phyloP scores from a whole-genome alignment of 2,797 vertebrate species.

The Darevskia nairensis region DNA sequence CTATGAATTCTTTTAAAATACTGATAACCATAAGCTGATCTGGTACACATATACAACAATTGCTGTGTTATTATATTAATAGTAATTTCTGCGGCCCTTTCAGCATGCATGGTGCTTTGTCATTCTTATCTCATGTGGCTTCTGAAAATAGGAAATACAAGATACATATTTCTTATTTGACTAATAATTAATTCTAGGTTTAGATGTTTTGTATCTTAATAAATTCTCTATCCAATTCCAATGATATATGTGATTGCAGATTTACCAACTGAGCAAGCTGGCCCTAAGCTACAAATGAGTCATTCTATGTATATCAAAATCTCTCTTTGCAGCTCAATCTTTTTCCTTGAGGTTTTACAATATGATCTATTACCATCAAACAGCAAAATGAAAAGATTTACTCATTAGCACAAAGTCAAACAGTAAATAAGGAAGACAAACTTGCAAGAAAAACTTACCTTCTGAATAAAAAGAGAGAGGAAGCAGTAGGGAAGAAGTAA shows the following conservation, averaged over 20 bases:
- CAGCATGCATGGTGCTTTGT: background rate
- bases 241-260: background rate
- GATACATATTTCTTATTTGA: background rate
- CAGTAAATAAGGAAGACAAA: conserved; percentile 24
- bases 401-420: conserved; percentile 33
- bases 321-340: conserved; percentile 15
- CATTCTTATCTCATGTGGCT: background rate
- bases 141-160: conserved; percentile 9
- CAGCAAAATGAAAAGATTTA: conserved; percentile 9
- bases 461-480: conserved; percentile 91
- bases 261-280: background rate
- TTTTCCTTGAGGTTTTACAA: conserved; percentile 39
- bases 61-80: background rate
- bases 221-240: background rate
- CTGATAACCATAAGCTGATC: background rate
- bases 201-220: background rate
- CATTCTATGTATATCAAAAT: conserved; percentile 11
- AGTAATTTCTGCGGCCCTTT: background rate
- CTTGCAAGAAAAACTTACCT: conserved; percentile 87
- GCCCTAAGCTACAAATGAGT: background rate
- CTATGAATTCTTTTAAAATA: background rate
- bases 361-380: conserved; percentile 20
- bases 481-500: conserved; percentile 86
- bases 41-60: background rate
- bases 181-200: background rate